These are phyloP conservation scores for Quadriops clusia DNA, from an alignment of 2,888 invertebrate genomes.

Conservation along the genomic window DNA sequence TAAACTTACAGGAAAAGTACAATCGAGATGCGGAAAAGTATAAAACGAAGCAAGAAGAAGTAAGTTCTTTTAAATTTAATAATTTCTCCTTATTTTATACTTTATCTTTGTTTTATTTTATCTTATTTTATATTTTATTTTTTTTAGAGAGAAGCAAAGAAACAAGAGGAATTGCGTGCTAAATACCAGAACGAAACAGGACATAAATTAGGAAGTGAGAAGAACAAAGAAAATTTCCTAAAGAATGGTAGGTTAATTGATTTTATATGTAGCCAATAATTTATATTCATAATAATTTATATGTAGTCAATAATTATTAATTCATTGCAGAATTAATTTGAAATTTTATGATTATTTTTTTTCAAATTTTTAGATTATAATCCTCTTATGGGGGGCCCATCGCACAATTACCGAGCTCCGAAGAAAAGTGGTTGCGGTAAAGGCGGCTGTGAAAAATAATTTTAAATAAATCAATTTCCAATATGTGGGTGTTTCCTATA, in stretches of 20 bases:
- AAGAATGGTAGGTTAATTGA: slow-evolving; percentile 19
- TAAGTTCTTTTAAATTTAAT: slow-evolving; percentile 15
- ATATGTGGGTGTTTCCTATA: not conserved
- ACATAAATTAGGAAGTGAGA: slow-evolving; percentile 22
- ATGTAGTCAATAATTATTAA: too few relatives aligned
- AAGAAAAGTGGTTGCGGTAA: slow-evolving; percentile 30
- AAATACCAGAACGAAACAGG: slow-evolving; percentile 19
- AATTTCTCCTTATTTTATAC: not conserved
- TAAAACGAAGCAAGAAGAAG: slow-evolving; percentile 32
- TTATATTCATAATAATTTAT: too few relatives aligned
- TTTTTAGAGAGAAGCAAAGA: slow-evolving; percentile 27
- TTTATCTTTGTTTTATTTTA: slow-evolving; percentile 11
- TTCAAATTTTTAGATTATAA: slow-evolving; percentile 28
- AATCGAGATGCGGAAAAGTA: slow-evolving; percentile 27
- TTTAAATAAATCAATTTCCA: not conserved
- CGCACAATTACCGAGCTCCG: slow-evolving; percentile 29
- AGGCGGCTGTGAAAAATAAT: slow-evolving; percentile 30
- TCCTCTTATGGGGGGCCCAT: slow-evolving; percentile 30
- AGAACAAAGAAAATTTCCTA: slow-evolving; percentile 13
- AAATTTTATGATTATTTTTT: slow-evolving; percentile 5
- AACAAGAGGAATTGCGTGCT: slow-evolving; percentile 22
- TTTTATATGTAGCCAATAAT: slow-evolving; percentile 6
- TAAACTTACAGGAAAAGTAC: slow-evolving; percentile 37
- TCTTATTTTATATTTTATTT: not conserved
- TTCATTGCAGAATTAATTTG: too few relatives aligned